Evolutionary conservation across 2,888 invertebrate genomes (phyloP), one percentile per base, ranked within the genome.

Genomic region (Elgonia sp.): DNA sequence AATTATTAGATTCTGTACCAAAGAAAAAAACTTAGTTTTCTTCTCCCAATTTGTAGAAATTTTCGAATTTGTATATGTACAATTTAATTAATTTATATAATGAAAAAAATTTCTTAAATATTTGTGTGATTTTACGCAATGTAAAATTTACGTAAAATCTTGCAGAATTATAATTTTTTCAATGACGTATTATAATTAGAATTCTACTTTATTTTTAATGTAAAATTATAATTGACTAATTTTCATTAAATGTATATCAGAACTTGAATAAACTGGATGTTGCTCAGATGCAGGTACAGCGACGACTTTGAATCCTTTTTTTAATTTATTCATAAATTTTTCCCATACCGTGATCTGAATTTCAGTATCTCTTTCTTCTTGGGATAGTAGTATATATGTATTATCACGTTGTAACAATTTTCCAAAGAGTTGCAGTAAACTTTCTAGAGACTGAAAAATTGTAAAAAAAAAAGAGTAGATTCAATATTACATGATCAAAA

Each of bases 341-440:
- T 94, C 94, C 94, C 96, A 95, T 55, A 96, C 93, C 63, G 92
- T 91, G 80, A 95, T 94, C 92, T 96, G 96, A 82, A 95, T 95
- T 55, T 96, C 96, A 14, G 96, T 95, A 89, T 96, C 96, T 91
- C 97, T 95, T 89, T 97, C 94, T 94, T 97, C 97, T 95, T 97
- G 97, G 85, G 96, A 96, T 88, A 97, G 94, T 89, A 82, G 7
- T 14, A 86, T 65, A 40, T 21, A 72, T 16, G 72, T 65, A 0
- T 21, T 21, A 10, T 77, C 50, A n/a, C 77, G 42, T 20, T 21
- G 12, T 42, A 81, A 82, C 3, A 86, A 72, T 50, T 82, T 76
- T 65, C 65, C 76, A 39, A 86, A 72, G n/a, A 77, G 57, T 39
- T 63, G 42, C 5, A 86, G 20, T n/a, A 86, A 65, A 4, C 70